Base-by-base conservation (phyloP, 2,797 vertebrate species). In the Chelmon rostratus region DNA sequence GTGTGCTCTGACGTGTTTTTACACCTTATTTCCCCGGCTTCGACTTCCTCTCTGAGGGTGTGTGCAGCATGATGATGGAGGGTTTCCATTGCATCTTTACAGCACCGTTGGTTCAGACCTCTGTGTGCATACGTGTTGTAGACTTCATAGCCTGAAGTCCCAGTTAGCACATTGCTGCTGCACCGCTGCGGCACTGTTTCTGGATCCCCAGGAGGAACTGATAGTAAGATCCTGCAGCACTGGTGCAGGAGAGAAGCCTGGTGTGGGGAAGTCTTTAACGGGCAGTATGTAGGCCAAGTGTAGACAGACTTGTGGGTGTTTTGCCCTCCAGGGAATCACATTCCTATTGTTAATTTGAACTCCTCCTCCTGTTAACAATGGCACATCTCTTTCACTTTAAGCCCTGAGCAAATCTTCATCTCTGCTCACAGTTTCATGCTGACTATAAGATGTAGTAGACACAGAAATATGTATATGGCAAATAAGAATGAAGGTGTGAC, bases 301-400 rank as follows among this genome's bases (percentile, higher is more conserved):
- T 91, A 91, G 89, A 85, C 89, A 91, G 88, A 91, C 87, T 84
- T 86, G 87, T 88, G 86, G 85, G 89, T 88, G 87, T 87, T 73
- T 78, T 33, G 42, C 44, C 78, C 84, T 82, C 82, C 40, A 28
- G 83, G 78, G 92, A 90, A 50, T 80, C 57, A 74, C 80, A 21
- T 85, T 86, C 46, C 66, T 68, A 71, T 81, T 82, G 78, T 86
- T 90, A 84, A 88, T 86, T 88, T 85, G 63, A 88, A 73, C 64
- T 78, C 31, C 79, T 78, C 52, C 78, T 86, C 57, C 47, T 79
- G 76, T 66, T 87, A 72, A 63, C 58, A 56, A 16, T 19, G 44
- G 69, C 53, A 76, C 25, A 53, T 70, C 71, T 75, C 68, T 76
- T 84, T 52, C 35, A 44, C 58, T 65, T 78, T 2, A 76, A 75